These are phyloP conservation scores for Drosophila neoperkinsi DNA, from an alignment of 2,888 invertebrate species.

Conservation along the genomic window DNA sequence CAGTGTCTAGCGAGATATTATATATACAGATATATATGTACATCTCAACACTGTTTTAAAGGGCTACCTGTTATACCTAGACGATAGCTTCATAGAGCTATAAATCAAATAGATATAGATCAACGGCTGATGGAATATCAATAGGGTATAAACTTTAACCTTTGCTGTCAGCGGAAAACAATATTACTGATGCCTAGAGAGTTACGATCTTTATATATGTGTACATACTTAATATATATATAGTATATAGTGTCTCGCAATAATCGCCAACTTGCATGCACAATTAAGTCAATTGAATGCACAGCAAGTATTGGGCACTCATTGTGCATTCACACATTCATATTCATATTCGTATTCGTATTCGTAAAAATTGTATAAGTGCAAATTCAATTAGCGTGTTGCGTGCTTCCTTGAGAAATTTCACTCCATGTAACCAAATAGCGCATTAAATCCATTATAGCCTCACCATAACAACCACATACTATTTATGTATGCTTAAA, in stretches of 20 bases:
- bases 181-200: conserved; percentile 22
- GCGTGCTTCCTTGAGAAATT: conserved; percentile 76
- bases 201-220: neutral
- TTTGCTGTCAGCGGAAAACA: conserved; percentile 25
- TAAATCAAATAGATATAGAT: conserved; percentile 9
- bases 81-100: conserved; percentile 2
- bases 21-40: neutral
- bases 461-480: conserved; percentile 29
- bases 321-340: conserved; percentile 26
- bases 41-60: neutral
- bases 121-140: neutral
- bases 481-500: conserved; percentile 23
- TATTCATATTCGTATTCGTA: conserved; percentile 39
- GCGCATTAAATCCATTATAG: conserved; percentile 50
- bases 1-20: neutral
- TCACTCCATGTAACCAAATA: conserved; percentile 63
- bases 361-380: conserved; percentile 50
- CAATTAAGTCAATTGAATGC: conserved; percentile 48
- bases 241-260: conserved; percentile 20
- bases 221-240: neutral
- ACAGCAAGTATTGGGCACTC: conserved; percentile 26
- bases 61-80: conserved; percentile 7
- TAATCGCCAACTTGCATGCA: conserved; percentile 40
- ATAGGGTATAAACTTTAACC: conserved; percentile 5
- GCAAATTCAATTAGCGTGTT: conserved; percentile 56